A percentile compares a stretch with the other conserved stretches of the same genome.
phyloP scores from a whole-genome alignment of 53 echinoderm and acorn worm genomes.

The Paracentrotus lividus region DNA sequence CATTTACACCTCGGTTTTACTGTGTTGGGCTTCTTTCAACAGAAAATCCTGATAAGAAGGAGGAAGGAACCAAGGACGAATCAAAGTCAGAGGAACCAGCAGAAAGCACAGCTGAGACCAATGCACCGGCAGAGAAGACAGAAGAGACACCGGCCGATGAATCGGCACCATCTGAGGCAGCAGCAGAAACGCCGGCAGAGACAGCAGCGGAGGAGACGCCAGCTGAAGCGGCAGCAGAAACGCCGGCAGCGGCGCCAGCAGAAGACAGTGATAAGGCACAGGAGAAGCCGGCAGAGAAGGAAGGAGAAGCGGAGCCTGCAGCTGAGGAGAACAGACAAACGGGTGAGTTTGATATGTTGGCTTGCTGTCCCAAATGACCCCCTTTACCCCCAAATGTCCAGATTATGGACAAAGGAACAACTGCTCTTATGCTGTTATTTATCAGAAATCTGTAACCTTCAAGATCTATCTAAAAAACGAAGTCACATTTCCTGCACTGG shows the following conservation, averaged over 20 bases:
- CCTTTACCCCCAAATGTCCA: no score
- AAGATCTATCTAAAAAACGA: no score
- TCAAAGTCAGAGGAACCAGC: constrained; percentile 49
- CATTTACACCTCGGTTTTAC: background rate
- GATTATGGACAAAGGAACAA: no score
- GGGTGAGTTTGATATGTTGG: no score
- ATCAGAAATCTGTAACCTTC: no score
- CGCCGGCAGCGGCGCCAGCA: background rate
- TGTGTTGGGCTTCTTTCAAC: background rate
- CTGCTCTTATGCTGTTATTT: no score
- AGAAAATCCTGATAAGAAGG: constrained; percentile 47
- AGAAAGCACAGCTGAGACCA: constrained; percentile 60
- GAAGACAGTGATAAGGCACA: background rate
- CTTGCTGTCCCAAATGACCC: no score
- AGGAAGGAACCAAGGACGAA: constrained; percentile 55
- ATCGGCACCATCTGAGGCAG: constrained; percentile 11
- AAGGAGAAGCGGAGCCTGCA: constrained; percentile 11
- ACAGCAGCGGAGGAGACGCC: constrained; percentile 3
- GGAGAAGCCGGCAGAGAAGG: constrained; percentile 12
- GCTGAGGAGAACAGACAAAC: constrained; percentile 25
- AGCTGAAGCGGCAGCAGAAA: background rate
- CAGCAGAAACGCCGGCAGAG: constrained; percentile 12
- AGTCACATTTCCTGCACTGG: no score
- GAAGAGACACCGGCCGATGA: constrained; percentile 46
- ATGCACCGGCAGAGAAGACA: constrained; percentile 71